Evolutionary conservation across 2,888 invertebrate genomes (phyloP).

Genomic region (Ametastegia equiseti): DNA sequence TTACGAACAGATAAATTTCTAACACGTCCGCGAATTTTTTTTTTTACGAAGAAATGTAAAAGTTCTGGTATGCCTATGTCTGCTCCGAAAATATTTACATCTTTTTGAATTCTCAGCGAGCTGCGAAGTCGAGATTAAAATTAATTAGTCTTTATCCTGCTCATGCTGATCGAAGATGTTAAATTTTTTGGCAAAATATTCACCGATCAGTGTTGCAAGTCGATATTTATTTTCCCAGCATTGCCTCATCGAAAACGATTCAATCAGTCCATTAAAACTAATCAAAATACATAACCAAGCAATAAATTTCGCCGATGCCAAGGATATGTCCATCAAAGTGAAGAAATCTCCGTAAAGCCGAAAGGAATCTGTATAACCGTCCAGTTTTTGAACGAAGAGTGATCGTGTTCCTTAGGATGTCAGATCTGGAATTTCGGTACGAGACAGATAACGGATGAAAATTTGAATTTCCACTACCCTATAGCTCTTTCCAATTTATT

Average conservation of each 20-base stretch:
- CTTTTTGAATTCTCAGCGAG: too few species aligned
- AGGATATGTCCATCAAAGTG: constrained; percentile 53
- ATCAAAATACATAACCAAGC: constrained; percentile 52
- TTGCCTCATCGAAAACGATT: constrained; percentile 55
- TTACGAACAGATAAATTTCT: too few species aligned
- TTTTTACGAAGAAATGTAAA: too few species aligned
- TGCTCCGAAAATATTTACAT: too few species aligned
- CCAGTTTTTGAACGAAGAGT: constrained; percentile 57
- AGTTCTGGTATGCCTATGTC: too few species aligned
- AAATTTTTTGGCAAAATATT: too few species aligned
- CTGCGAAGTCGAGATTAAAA: too few species aligned
- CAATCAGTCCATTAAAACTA: constrained; percentile 50
- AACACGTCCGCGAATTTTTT: too few species aligned
- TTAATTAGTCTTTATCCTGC: too few species aligned
- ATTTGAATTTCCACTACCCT: not conserved
- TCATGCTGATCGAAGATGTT: not conserved
- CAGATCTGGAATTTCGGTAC: not conserved
- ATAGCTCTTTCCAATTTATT: not conserved
- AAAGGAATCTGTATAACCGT: constrained; percentile 61
- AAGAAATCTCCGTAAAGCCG: constrained; percentile 54
- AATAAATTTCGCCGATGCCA: constrained; percentile 52
- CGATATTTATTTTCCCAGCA: constrained; percentile 50
- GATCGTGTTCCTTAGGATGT: not conserved
- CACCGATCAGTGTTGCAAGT: too few species aligned
- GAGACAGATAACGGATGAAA: not conserved